Percentiles rank a stretch among this genome's conserved stretches.
These are phyloP conservation scores for Nothocercus nigrocapillus DNA, from an alignment of 2,113 vertebrate genomes.

Conservation along the genomic window DNA sequence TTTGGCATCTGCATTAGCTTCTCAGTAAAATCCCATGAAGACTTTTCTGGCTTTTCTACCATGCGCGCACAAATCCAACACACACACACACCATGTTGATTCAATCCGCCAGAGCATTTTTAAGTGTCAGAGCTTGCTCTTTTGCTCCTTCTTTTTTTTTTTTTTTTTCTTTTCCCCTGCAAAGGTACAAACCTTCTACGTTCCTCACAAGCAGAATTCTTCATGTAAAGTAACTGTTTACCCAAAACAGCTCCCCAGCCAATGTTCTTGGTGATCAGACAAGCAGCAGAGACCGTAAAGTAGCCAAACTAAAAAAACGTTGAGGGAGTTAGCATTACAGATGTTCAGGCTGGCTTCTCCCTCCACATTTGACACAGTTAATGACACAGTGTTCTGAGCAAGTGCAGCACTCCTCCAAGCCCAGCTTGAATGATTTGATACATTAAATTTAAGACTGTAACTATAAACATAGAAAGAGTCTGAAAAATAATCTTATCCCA, in stretches of 20 bases:
- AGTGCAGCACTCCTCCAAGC: not conserved
- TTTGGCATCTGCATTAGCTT: conserved; percentile 27
- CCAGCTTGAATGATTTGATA: not conserved
- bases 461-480: not conserved
- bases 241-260: not conserved
- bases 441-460: conserved; percentile 1
- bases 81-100: not conserved
- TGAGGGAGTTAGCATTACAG: not conserved
- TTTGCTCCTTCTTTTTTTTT: not conserved
- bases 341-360: not conserved
- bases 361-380: accelerated
- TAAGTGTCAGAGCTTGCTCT: not conserved
- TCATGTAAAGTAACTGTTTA: not conserved
- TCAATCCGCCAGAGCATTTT: not conserved
- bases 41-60: conserved; percentile 38
- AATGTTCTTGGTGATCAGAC: not conserved
- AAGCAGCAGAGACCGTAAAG: not conserved
- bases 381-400: not conserved
- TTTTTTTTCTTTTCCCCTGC: not conserved
- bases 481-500: conserved; percentile 26
- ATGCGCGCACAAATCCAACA: conserved; percentile 33
- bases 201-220: not conserved
- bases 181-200: not conserved
- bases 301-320: not conserved
- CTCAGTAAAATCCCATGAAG: conserved; percentile 39